Evolutionary conservation across 2,888 invertebrate species (phyloP).

Genomic region (Bellardia bayeri): DNA sequence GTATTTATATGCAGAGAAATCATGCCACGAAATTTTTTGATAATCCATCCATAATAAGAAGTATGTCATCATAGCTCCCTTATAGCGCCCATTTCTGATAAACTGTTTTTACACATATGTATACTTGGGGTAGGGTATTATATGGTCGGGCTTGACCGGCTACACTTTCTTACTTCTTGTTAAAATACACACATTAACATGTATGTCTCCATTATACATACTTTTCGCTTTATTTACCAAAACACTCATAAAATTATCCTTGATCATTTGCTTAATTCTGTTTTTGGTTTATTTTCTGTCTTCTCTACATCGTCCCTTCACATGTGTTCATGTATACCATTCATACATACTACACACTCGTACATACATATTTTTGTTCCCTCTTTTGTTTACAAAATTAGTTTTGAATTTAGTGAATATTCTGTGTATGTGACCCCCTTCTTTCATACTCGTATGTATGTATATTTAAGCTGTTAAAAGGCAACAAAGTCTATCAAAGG

Average conservation of each 20-base stretch:
- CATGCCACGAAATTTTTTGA: too few relatives aligned
- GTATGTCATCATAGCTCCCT: too few relatives aligned
- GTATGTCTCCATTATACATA: background rate
- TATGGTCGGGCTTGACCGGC: too few relatives aligned
- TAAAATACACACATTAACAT: background rate
- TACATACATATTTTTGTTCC: background rate
- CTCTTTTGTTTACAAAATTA: constrained; percentile 20
- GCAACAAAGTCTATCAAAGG: constrained; percentile 54
- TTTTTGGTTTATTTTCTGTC: constrained; percentile 3
- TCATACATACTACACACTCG: too few relatives aligned
- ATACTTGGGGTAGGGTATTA: too few relatives aligned
- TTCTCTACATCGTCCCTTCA: background rate
- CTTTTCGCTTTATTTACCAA: background rate
- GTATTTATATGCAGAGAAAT: too few relatives aligned
- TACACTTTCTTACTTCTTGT: too few relatives aligned
- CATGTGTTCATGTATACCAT: background rate
- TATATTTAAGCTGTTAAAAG: background rate
- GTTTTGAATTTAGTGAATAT: constrained; percentile 10
- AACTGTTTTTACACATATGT: too few relatives aligned
- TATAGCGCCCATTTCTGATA: too few relatives aligned
- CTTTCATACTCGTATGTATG: background rate
- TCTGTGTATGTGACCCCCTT: constrained; percentile 26
- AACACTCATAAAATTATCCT: constrained; percentile 53
- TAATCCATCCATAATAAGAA: too few relatives aligned
- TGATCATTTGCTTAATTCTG: constrained; percentile 24